Evolutionary conservation across 37 sponge, comb jelly and placozoan genomes (phyloP).

Genomic region (Chondrilla cf. caribensis): DNA sequence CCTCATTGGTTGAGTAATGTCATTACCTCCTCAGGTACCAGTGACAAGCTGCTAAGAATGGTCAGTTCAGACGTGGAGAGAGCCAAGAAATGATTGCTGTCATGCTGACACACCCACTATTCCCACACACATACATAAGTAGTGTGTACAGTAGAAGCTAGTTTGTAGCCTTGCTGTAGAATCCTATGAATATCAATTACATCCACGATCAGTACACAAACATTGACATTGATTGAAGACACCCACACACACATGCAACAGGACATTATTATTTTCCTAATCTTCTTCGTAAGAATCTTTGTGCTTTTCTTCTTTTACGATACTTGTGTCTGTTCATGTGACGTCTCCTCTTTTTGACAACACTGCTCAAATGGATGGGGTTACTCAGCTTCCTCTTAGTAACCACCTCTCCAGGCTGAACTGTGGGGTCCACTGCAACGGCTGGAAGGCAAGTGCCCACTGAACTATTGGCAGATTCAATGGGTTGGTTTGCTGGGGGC

Average conservation of each 20-base stretch:
- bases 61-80: constrained; percentile 77
- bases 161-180: not conserved
- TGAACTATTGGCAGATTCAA: too few relatives aligned
- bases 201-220: too few relatives aligned
- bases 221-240: too few relatives aligned
- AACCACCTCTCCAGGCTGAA: too few relatives aligned
- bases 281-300: not conserved
- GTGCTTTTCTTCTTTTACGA: constrained; percentile 42
- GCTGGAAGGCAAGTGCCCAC: too few relatives aligned
- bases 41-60: constrained; percentile 69
- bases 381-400: too few relatives aligned
- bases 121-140: not conserved
- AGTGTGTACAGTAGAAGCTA: not conserved
- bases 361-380: constrained; percentile 29
- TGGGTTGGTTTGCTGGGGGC: too few relatives aligned
- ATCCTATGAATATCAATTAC: not conserved
- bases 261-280: not conserved
- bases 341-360: constrained; percentile 55
- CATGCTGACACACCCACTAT: not conserved
- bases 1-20: not conserved
- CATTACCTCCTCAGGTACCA: constrained; percentile 2
- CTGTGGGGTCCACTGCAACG: too few relatives aligned
- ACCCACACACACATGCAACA: too few relatives aligned
- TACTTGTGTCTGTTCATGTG: constrained; percentile 75
- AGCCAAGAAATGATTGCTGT: constrained; percentile 40